Base-by-base conservation (phyloP, 2,888 invertebrate genomes). In the Drosophila villosipedis region DNA sequence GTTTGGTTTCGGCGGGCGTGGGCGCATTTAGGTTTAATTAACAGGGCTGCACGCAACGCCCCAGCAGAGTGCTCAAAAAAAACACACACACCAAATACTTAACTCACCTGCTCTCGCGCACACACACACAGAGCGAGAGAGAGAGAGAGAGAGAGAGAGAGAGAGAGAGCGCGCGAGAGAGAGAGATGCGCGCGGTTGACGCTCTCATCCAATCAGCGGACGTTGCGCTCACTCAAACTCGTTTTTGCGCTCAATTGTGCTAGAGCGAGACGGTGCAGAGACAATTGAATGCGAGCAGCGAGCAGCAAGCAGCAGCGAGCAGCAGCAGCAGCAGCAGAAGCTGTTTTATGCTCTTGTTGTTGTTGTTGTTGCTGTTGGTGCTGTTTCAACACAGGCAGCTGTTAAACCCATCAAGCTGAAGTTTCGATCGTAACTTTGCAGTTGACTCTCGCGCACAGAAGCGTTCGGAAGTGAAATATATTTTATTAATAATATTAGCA, bases 401-500 rank as follows among this genome's bases (percentile, higher is more conserved):
- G 85, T 92, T 82, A 82, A 86, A 92, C 88, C 92, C 91, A 91
- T 92, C 92, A 92, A 92, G 93, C 92, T 92, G 92, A 92, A 93
- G 92, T 92, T 92, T 92, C 91, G 93, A 93, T 93, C 92, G 93
- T 92, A 93, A 92, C 92, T 92, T 92, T 93, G 92, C 93, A 93
- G 93, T 93, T 93, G 92, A 92, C 93, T 92, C 92, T 93, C 91
- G 93, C 92, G 93, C 92, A 93, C 93, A 92, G 93, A 93, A 93
- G 93, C 93, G 93, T 93, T 93, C 93, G 93, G 93, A 93, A 93
- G 93, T 93, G 93, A 90, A 92, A 92, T 92, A 93, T 93, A 93
- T 92, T 92, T 93, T 93, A 92, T 93, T 93, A 93, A 93, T 93
- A 92, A 92, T 92, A 92, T 93, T 92, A 92, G 89, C 85, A 75